Conservation (phyloP, 1,140 invertebrate genomes). For the Nylanderia fulva region DNA sequence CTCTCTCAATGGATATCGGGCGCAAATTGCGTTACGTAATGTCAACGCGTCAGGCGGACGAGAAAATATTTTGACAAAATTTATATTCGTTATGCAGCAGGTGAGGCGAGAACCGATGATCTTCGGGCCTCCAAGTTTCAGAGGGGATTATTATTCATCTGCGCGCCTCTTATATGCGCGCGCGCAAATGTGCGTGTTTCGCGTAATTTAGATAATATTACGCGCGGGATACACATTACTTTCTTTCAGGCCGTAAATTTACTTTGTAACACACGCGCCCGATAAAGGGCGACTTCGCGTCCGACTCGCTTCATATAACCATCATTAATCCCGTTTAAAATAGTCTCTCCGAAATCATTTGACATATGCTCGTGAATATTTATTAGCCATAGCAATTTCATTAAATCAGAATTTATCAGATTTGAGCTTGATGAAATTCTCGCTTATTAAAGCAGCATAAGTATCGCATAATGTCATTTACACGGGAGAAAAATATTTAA, state of each 20-base stretch:
- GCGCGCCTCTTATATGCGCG: conserved; percentile 25
- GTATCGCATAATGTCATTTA: neutral
- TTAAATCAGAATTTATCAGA: neutral
- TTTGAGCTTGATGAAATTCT: neutral
- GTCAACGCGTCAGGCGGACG: conserved; percentile 45
- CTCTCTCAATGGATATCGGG: neutral
- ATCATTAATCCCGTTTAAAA: neutral
- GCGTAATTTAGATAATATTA: conserved; percentile 62
- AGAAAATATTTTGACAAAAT: conserved; percentile 60
- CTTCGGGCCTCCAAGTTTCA: neutral
- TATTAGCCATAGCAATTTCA: neutral
- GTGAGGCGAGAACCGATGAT: conserved; percentile 49
- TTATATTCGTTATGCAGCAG: conserved; percentile 70
- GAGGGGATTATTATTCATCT: conserved; percentile 55
- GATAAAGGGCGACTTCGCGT: conserved; percentile 31
- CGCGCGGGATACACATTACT: conserved; percentile 42
- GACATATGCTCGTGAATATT: neutral
- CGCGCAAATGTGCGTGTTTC: conserved; percentile 15
- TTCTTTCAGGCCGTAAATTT: conserved; percentile 37
- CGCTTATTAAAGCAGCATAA: neutral
- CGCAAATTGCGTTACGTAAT: conserved; percentile 32
- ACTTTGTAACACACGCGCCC: conserved; percentile 51
- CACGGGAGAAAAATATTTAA: too few relatives aligned
- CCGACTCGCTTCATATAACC: conserved; percentile 7
- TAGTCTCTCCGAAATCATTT: neutral